phyloP scores from a whole-genome alignment of 2,797 vertebrate species.

The Poecilia velifera region DNA sequence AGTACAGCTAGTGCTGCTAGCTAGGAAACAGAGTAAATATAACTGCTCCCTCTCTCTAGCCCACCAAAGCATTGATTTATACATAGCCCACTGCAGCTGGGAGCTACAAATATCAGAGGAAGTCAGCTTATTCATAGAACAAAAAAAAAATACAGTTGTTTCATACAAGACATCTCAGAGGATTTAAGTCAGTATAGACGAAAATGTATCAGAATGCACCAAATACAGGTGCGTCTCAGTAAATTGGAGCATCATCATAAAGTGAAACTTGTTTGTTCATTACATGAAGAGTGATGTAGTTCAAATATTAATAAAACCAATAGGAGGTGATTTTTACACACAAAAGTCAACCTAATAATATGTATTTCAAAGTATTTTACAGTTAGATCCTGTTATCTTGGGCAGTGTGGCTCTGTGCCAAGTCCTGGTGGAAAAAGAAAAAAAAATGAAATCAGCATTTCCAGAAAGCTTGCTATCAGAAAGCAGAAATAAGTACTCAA shows the following conservation, averaged over 20 bases:
- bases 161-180: constrained; percentile 67
- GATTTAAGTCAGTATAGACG: constrained; percentile 65
- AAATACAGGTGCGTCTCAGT: constrained; percentile 9
- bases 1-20: constrained; percentile 74
- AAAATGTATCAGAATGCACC: constrained; percentile 43
- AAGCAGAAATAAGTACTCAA: neutral
- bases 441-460: neutral
- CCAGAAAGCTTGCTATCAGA: neutral
- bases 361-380: neutral
- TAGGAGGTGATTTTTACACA: neutral
- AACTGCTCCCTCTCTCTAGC: constrained; percentile 75
- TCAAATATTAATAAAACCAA: neutral
- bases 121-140: constrained; percentile 78
- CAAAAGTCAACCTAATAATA: neutral
- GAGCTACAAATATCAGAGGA: constrained; percentile 77
- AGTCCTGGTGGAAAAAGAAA: neutral
- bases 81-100: constrained; percentile 74
- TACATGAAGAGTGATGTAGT: neutral
- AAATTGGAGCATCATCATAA: neutral
- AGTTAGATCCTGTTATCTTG: neutral
- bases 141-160: constrained; percentile 73
- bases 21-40: constrained; percentile 80
- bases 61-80: constrained; percentile 81
- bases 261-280: neutral
- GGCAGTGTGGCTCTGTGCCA: neutral